Conservation (phyloP, 92 coral and sea anemone genomes). For the Palythoa caribaeorum region DNA sequence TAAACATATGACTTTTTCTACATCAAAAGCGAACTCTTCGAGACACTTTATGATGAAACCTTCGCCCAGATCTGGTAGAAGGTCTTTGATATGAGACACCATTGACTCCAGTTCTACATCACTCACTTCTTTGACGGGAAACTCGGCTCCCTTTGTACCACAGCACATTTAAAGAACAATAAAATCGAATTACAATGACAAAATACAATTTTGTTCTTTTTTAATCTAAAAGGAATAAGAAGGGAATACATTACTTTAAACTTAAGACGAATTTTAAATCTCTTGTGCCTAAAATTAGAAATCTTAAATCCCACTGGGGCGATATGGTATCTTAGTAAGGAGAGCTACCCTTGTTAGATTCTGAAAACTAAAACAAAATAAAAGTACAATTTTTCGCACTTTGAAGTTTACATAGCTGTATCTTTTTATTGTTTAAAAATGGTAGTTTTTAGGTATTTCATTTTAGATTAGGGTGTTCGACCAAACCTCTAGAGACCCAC, state of each 20-base stretch:
- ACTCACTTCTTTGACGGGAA: constrained; percentile 57
- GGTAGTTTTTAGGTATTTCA: no score
- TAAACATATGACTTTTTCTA: constrained; percentile 81
- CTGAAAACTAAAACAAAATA: no score
- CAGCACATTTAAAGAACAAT: neutral
- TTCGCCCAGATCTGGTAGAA: constrained; percentile 91
- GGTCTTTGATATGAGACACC: constrained; percentile 91
- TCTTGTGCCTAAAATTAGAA: no score
- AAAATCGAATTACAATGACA: neutral
- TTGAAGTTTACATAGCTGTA: no score
- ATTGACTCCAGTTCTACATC: constrained; percentile 88
- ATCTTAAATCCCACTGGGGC: no score
- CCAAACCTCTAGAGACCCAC: no score
- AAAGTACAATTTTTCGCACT: no score
- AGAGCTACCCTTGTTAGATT: no score
- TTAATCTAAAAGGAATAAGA: neutral
- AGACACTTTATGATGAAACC: constrained; percentile 90
- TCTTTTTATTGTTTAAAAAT: no score
- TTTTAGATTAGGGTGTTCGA: no score
- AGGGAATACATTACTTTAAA: neutral
- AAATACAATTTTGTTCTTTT: neutral
- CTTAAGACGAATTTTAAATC: no score
- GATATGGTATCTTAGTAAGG: no score
- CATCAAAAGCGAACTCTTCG: constrained; percentile 80
- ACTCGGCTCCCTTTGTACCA: constrained; percentile 49